A percentile compares a stretch with the other conserved stretches of the same genome.
Conservation (phyloP, 2,113 vertebrate species). For the Hypocryptadius cinnamomeus region DNA sequence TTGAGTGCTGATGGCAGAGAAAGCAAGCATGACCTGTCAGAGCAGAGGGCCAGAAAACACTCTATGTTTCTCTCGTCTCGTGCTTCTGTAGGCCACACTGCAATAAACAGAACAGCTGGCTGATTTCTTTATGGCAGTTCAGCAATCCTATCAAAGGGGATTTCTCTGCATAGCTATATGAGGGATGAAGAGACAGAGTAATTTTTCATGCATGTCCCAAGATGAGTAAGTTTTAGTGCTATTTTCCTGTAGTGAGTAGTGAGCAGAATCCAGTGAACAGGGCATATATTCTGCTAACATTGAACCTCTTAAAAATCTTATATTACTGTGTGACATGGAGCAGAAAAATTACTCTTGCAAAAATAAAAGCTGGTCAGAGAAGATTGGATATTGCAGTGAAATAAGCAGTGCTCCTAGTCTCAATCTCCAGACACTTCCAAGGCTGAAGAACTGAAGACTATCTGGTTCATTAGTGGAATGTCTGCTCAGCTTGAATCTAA, state of each 20-base stretch:
- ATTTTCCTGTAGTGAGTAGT: background rate
- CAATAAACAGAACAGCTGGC: background rate
- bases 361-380: background rate
- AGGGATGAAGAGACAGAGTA: background rate
- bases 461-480: background rate
- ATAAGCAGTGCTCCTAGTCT: background rate
- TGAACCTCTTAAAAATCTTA: background rate
- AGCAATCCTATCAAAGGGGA: background rate
- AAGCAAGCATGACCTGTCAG: background rate
- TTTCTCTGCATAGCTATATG: background rate
- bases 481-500: background rate
- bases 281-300: background rate
- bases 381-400: background rate
- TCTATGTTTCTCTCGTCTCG: background rate
- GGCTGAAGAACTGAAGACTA: background rate
- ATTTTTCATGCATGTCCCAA: background rate
- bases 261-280: background rate
- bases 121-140: background rate
- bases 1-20: background rate
- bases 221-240: background rate
- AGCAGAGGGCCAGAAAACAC: background rate
- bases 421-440: background rate
- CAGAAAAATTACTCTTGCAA: background rate
- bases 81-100: background rate
- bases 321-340: background rate